A percentile compares a stretch with the other conserved stretches of the same genome.
These are phyloP conservation scores for Cirrhinus molitorella DNA, from an alignment of 2,797 vertebrate species.

Conservation along the genomic window DNA sequence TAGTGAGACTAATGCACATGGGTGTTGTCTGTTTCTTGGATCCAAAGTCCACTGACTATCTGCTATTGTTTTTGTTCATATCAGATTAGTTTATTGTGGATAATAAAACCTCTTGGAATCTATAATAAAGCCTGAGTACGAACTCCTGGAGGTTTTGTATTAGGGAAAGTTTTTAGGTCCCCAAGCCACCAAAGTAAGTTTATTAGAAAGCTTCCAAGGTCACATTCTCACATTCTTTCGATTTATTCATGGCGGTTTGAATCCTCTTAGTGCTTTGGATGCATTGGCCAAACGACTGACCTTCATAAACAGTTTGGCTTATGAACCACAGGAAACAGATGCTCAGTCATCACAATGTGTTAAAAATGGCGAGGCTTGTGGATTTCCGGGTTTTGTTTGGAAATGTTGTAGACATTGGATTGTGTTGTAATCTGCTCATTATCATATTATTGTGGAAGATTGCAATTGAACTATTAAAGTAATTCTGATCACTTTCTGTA, in stretches of 20 bases:
- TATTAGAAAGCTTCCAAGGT: slow-evolving; percentile 16
- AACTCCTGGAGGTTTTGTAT: slow-evolving; percentile 6
- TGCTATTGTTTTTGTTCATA: slow-evolving; percentile 18
- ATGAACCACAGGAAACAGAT: slow-evolving; percentile 39
- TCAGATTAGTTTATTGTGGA: slow-evolving; percentile 14
- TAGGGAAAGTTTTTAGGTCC: not conserved
- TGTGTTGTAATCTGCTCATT: slow-evolving; percentile 2
- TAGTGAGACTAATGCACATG: not conserved
- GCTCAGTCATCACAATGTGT: slow-evolving; percentile 17
- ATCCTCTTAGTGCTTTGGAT: slow-evolving; percentile 38
- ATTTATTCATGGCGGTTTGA: not conserved
- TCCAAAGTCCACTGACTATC: slow-evolving; percentile 41
- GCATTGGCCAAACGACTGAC: slow-evolving; percentile 24
- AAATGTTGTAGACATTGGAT: not conserved
- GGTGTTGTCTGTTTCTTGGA: slow-evolving; percentile 38
- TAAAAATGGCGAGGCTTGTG: slow-evolving; percentile 6
- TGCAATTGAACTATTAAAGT: not conserved
- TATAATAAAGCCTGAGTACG: not conserved
- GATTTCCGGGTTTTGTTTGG: slow-evolving; percentile 49
- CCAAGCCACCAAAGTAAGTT: slow-evolving; percentile 8
- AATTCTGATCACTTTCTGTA: not conserved
- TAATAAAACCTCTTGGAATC: not conserved
- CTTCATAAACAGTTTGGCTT: slow-evolving; percentile 29
- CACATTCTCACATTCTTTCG: slow-evolving; percentile 34
- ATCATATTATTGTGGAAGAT: not conserved